phyloP scores from a whole-genome alignment of 2,113 vertebrate genomes.

The Cisticola juncidis region DNA sequence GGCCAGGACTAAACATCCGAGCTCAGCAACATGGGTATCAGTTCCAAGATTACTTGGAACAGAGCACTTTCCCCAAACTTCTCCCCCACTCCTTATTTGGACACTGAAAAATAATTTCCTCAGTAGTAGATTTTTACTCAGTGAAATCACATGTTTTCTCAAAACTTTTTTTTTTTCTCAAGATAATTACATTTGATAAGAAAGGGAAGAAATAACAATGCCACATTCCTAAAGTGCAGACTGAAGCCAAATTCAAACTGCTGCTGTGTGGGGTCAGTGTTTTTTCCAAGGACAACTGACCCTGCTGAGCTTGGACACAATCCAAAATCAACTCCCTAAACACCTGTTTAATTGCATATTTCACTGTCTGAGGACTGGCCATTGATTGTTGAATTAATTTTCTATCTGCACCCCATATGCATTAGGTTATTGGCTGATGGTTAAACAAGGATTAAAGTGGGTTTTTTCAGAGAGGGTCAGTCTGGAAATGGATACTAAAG shows the following conservation, averaged over 20 bases:
- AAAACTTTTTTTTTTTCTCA: constrained; percentile 56
- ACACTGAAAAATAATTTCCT: constrained; percentile 70
- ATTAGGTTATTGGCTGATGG: neutral
- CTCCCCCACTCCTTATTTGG: constrained; percentile 80
- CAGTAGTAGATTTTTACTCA: constrained; percentile 82
- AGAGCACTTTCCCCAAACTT: constrained; percentile 20
- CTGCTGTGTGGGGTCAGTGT: constrained; percentile 64
- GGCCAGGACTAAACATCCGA: constrained; percentile 53
- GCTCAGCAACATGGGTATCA: constrained; percentile 32
- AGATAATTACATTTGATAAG: constrained; percentile 80
- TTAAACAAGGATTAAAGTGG: neutral
- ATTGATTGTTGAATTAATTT: neutral
- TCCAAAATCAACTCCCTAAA: constrained; percentile 72
- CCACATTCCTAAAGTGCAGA: constrained; percentile 67
- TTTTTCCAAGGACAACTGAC: constrained; percentile 47
- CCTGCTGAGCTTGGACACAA: constrained; percentile 58
- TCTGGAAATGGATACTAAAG: neutral
- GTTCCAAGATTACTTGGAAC: constrained; percentile 55
- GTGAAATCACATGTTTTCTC: constrained; percentile 84
- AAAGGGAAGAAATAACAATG: constrained; percentile 74
- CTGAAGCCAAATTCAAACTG: constrained; percentile 59
- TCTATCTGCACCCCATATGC: constrained; percentile 75
- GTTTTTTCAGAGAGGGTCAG: neutral
- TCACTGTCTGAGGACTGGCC: constrained; percentile 19
- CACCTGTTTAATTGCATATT: constrained; percentile 85